Evolutionary conservation across 37 sponge, comb jelly and placozoan species (phyloP).

Genomic region (Agelas oroides): DNA sequence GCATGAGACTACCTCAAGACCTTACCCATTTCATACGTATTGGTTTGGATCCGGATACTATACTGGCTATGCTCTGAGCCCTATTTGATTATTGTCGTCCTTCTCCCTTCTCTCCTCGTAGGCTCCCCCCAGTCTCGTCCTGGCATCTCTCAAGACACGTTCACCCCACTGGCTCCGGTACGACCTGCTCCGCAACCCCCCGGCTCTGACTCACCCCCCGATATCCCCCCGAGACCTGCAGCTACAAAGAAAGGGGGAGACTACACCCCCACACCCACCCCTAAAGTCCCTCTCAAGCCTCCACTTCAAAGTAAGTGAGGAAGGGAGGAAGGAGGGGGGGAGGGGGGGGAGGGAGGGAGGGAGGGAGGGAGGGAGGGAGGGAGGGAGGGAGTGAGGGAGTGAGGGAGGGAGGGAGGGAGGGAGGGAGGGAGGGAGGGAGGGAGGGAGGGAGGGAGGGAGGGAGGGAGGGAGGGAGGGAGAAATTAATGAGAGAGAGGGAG

Average conservation of each 20-base stretch:
- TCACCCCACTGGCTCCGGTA: slow-evolving; percentile 52
- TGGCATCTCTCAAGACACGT: slow-evolving; percentile 31
- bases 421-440: not conserved
- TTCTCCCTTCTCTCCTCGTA: slow-evolving; percentile 9
- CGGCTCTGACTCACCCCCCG: slow-evolving; percentile 14
- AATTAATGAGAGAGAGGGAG: not conserved
- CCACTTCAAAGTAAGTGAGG: slow-evolving; percentile 32
- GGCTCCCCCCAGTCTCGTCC: slow-evolving; percentile 24
- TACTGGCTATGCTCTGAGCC: no score
- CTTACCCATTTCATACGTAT: no score
- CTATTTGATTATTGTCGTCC: not conserved
- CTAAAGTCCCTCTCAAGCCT: slow-evolving; percentile 64
- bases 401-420: not conserved
- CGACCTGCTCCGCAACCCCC: slow-evolving; percentile 69
- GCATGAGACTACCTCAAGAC: no score
- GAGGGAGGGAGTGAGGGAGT: not conserved
- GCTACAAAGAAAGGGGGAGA: slow-evolving; percentile 43
- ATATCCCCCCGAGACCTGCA: slow-evolving; percentile 67
- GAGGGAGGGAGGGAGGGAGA: not conserved
- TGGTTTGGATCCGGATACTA: no score
- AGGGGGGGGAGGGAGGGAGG: not conserved
- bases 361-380: not conserved
- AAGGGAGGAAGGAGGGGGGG: not conserved
- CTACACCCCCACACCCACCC: slow-evolving; percentile 14
- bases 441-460: not conserved